Conservation (phyloP, 2,888 invertebrate genomes). For the Drosophila conformis region DNA sequence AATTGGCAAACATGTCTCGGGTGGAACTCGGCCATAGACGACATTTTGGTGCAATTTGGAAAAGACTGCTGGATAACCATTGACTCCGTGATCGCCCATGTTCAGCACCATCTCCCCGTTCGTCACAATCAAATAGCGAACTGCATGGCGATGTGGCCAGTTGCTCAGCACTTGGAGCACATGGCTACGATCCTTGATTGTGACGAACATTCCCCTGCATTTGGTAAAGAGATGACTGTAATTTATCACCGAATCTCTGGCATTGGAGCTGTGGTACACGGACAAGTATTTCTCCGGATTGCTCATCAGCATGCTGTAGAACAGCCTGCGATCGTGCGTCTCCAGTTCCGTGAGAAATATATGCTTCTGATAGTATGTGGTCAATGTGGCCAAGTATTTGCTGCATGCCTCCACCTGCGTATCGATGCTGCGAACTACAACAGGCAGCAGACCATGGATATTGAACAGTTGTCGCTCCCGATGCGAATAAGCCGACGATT, state of each 20-base stretch:
- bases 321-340: conserved; percentile 28
- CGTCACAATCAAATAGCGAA: conserved; percentile 53
- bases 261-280: conserved; percentile 1
- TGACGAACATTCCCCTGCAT: conserved; percentile 36
- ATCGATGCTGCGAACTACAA: conserved; percentile 19
- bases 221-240: neutral
- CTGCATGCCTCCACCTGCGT: conserved; percentile 38
- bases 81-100: conserved; percentile 49
- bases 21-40: conserved; percentile 54
- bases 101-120: conserved; percentile 42
- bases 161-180: conserved; percentile 48
- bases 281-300: conserved; percentile 36
- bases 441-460: conserved; percentile 55
- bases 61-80: conserved; percentile 23
- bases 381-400: neutral
- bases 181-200: conserved; percentile 60
- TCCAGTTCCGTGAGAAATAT: conserved; percentile 32
- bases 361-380: neutral
- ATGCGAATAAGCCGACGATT: conserved; percentile 37
- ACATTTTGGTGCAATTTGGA: conserved; percentile 39
- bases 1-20: conserved; percentile 48
- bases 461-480: conserved; percentile 53
- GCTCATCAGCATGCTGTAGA: conserved; percentile 43
- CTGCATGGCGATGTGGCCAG: conserved; percentile 39
- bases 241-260: conserved; percentile 4